Conservation (phyloP, 2,888 invertebrate species). For the Mamestra brassicae region DNA sequence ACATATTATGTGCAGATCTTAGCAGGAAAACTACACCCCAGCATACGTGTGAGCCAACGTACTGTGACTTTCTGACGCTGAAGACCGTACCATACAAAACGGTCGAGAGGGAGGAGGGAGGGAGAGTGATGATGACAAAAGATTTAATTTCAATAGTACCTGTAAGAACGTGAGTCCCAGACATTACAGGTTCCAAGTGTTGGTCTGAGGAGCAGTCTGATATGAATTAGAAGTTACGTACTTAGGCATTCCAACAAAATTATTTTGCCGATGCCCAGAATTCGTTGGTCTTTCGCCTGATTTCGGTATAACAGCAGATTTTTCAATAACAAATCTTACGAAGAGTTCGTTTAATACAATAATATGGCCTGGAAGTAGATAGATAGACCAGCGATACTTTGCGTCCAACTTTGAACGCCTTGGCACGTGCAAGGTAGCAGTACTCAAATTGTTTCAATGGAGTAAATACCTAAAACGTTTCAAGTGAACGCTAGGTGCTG, state of each 20-base stretch:
- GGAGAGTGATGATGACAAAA: neutral
- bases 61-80: neutral
- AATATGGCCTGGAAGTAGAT: neutral
- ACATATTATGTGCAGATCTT: neutral
- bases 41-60: neutral
- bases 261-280: neutral
- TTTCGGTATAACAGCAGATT: neutral
- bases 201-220: neutral
- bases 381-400: neutral
- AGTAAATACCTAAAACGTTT: neutral
- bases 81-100: neutral
- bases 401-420: neutral
- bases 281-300: neutral
- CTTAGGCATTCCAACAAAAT: neutral
- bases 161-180: neutral
- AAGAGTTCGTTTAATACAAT: neutral
- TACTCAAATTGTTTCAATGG: neutral
- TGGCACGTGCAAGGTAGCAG: neutral
- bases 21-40: neutral
- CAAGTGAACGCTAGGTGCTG: neutral
- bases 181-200: neutral
- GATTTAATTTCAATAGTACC: neutral
- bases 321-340: neutral
- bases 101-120: neutral
- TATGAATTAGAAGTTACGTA: neutral